These are phyloP conservation scores for Magallana angulata DNA, from an alignment of 1,140 invertebrate genomes.

Conservation along the genomic window DNA sequence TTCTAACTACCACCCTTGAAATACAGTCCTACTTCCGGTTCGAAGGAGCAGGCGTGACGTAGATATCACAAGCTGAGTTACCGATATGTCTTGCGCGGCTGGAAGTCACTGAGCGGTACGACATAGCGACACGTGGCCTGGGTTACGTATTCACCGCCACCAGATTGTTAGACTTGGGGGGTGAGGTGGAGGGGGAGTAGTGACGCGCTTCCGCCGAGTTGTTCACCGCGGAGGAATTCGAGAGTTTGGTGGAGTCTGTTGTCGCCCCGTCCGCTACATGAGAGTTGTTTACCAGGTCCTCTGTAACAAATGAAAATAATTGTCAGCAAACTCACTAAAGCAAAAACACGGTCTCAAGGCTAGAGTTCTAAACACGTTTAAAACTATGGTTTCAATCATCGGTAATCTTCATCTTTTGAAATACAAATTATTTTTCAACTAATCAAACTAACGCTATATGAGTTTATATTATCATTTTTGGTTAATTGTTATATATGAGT, in stretches of 20 bases:
- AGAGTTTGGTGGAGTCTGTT: not conserved
- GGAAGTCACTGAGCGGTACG: conserved; percentile 3
- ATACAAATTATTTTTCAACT: too few relatives aligned
- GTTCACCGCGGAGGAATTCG: not conserved
- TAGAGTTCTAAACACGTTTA: too few relatives aligned
- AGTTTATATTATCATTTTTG: too few relatives aligned
- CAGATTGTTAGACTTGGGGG: conserved; percentile 38
- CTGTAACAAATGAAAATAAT: not conserved
- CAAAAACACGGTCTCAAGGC: too few relatives aligned
- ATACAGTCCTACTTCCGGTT: conserved; percentile 23
- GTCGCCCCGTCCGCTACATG: conserved; percentile 6
- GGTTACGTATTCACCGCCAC: conserved; percentile 38
- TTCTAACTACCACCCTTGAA: not conserved
- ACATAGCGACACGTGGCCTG: conserved; percentile 31
- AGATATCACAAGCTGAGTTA: not conserved
- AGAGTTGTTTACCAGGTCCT: conserved; percentile 16
- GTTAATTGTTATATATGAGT: too few relatives aligned
- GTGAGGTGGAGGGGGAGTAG: conserved; percentile 32
- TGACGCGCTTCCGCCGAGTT: not conserved
- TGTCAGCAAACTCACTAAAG: not conserved
- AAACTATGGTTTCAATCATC: too few relatives aligned
- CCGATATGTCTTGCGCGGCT: conserved; percentile 28
- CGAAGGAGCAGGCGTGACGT: conserved; percentile 5
- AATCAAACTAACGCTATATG: too few relatives aligned
- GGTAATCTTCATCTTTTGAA: too few relatives aligned